Percentiles rank a stretch among this genome's conserved stretches.
phyloP scores from a whole-genome alignment of 2,113 vertebrate species.

The Alexandromys fortis region DNA sequence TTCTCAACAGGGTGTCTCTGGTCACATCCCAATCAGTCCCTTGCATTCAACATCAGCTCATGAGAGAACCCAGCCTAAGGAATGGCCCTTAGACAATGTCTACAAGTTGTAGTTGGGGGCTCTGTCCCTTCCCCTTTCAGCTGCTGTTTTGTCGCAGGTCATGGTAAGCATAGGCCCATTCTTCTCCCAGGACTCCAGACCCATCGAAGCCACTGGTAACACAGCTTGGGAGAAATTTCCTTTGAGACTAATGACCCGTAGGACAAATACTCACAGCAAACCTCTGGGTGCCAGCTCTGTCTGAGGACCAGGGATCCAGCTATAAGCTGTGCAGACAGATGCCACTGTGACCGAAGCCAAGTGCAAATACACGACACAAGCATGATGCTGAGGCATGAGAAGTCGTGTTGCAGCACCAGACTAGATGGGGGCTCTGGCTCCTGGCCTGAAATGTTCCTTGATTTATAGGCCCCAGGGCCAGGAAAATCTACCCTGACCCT shows the following conservation, averaged over 20 bases:
- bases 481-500: neutral
- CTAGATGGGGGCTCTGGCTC: neutral
- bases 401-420: rapidly evolving
- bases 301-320: neutral
- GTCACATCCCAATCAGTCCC: neutral
- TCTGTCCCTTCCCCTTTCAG: neutral
- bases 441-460: rapidly evolving
- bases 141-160: neutral
- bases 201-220: neutral
- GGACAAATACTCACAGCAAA: neutral
- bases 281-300: neutral
- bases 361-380: neutral
- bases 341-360: neutral
- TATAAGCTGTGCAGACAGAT: neutral
- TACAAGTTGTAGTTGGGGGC: neutral
- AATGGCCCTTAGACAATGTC: neutral
- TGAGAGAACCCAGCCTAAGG: neutral
- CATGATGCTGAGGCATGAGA: neutral
- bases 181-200: neutral
- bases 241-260: neutral
- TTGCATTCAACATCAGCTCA: neutral
- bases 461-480: neutral
- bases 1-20: neutral
- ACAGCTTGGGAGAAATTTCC: neutral
- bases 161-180: neutral